phyloP scores from a whole-genome alignment of 2,113 vertebrate species.

The Rhea americana region DNA sequence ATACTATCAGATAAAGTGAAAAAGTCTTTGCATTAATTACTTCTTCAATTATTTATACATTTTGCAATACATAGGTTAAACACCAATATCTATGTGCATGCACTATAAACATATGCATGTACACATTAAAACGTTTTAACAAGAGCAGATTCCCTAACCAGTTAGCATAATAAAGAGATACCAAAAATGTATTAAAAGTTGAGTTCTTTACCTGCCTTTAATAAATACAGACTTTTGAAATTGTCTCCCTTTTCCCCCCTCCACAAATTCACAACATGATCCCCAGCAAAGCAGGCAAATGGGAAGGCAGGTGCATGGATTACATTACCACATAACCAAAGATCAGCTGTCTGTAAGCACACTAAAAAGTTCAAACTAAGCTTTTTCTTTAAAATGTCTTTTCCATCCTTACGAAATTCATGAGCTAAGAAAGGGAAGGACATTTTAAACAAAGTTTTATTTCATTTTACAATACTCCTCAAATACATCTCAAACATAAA shows the following conservation, averaged over 20 bases:
- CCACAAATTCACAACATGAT: background rate
- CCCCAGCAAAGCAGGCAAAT: background rate
- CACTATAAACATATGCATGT: conserved; percentile 44
- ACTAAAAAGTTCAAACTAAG: background rate
- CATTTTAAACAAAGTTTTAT: background rate
- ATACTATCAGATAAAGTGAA: conserved; percentile 15
- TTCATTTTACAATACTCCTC: background rate
- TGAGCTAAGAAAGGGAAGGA: background rate
- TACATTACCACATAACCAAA: conserved; percentile 5
- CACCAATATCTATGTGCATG: conserved; percentile 50
- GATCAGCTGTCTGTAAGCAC: background rate
- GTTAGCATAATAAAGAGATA: conserved; percentile 5
- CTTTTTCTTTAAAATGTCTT: background rate
- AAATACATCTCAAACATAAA: background rate
- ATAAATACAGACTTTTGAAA: conserved; percentile 37
- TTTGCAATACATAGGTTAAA: conserved; percentile 56
- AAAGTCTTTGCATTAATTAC: conserved; percentile 43
- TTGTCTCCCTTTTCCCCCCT: background rate
- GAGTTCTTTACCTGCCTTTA: conserved; percentile 45
- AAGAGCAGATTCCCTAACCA: conserved; percentile 6
- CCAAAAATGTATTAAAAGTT: conserved; percentile 43
- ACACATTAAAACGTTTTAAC: conserved; percentile 26
- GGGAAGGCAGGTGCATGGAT: background rate
- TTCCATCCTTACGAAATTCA: background rate
- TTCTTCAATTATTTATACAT: conserved; percentile 34